Evolutionary conservation across 2,888 invertebrate species (phyloP), one percentile per base, ranked within the genome.

Genomic region (Catocala fraxini): DNA sequence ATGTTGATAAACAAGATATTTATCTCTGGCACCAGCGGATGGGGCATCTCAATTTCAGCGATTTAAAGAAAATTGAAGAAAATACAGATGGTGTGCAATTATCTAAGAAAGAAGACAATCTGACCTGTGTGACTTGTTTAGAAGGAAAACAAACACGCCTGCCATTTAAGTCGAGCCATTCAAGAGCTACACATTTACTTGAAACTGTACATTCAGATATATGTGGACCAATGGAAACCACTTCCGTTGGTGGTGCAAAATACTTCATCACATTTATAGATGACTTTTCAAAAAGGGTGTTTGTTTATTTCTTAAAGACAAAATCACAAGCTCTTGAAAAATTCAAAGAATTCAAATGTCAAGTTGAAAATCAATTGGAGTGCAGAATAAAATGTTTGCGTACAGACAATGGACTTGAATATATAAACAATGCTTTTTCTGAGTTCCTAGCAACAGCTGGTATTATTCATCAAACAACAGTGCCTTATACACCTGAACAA

Each of bases 181-280:
- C n/a, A n/a, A n/a, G n/a, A n/a, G n/a, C n/a, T n/a, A n/a, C n/a
- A n/a, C n/a, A n/a, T n/a, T n/a, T n/a, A n/a, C n/a, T n/a, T n/a
- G n/a, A n/a, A n/a, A n/a, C n/a, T n/a, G n/a, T n/a, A n/a, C n/a
- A n/a, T n/a, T n/a, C n/a, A n/a, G n/a, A n/a, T n/a, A n/a, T n/a
- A n/a, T n/a, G n/a, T n/a, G n/a, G n/a, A n/a, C n/a, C n/a, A n/a
- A n/a, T n/a, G n/a, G n/a, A n/a, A n/a, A n/a, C n/a, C n/a, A n/a
- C n/a, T n/a, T n/a, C n/a, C n/a, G 15, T 70, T 4, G 68, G 65
- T 5, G 55, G 56, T 12, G 57, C 56, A 10, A 62, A 39, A 63
- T 73, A 70, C 48, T 70, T 73, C 46, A 9, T 68, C 7, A 63
- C 60, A 10, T 67, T 69, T 47, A 42, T 68, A 12, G 65, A 69